These are phyloP conservation scores for Griposia aprilina DNA, from an alignment of 2,888 invertebrate genomes.

Conservation along the genomic window DNA sequence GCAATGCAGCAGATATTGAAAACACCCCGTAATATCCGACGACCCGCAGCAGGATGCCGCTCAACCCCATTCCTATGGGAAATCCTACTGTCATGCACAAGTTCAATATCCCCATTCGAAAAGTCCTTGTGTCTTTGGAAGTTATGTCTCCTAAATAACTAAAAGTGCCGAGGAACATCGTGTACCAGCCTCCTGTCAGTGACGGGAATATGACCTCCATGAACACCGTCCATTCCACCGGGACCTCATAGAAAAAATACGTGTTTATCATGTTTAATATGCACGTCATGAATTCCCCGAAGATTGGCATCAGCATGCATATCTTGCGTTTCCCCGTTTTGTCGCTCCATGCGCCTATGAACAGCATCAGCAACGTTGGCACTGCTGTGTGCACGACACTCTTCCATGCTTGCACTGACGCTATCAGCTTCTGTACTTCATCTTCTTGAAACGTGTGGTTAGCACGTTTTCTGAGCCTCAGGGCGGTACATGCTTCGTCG, in stretches of 20 bases:
- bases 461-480: constrained; percentile 92
- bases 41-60: constrained; percentile 82
- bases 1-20: constrained; percentile 81
- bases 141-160: constrained; percentile 92
- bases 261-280: constrained; percentile 89
- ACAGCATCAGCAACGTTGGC: constrained; percentile 89
- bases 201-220: constrained; percentile 89
- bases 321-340: constrained; percentile 90
- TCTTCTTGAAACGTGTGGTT: constrained; percentile 92
- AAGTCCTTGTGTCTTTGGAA: constrained; percentile 89
- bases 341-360: constrained; percentile 92
- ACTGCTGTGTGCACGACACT: constrained; percentile 89
- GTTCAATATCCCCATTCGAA: constrained; percentile 90
- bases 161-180: constrained; percentile 90
- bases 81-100: constrained; percentile 88
- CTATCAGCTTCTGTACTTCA: constrained; percentile 91
- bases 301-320: constrained; percentile 90
- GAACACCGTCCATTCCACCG: constrained; percentile 89
- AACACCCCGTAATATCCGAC: constrained; percentile 91
- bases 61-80: constrained; percentile 86
- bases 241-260: constrained; percentile 89
- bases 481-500: constrained; percentile 93
- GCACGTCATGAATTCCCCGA: constrained; percentile 89
- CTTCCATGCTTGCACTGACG: constrained; percentile 90
- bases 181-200: constrained; percentile 90